Evolutionary conservation across 2,888 invertebrate genomes (phyloP), one percentile per base, ranked within the genome.

Genomic region (Agrochola litura): DNA sequence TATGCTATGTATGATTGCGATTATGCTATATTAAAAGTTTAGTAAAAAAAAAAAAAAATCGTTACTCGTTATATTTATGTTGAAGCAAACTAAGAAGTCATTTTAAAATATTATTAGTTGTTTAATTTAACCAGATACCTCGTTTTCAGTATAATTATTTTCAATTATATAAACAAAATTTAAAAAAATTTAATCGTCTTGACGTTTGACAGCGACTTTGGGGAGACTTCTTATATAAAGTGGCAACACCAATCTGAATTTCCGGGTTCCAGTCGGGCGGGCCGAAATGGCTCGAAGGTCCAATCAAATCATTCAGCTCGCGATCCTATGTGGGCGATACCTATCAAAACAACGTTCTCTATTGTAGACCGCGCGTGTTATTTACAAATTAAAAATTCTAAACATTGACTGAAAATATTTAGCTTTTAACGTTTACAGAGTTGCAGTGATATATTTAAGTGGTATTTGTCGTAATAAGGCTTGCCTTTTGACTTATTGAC

Each of bases 291-390:
- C 87, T 89, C 73, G 89, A 86, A 90, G 90, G 90, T 89, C 91
- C 93, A 92, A 94, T 93, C 91, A 93, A 93, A 93, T 92, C 93
- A 94, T 93, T 94, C 90, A 88, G 92, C 90, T 92, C 89, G 90
- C 89, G 90, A 88, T 90, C 89, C 86, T 90, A 89, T 90, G 95
- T 95, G 93, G 93, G 94, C 88, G 92, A 93, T 89, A 90, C 86
- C 86, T 89, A 91, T 90, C 93, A 94, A 93, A 94, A 94, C 92
- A 93, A 91, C 90, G 87, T 73, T 83, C 85, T 83, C 87, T 76
- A 82, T 84, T 83, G 88, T 87, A 87, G 88, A 88, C 89, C 88
- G 89, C 92, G 93, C 90, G 92, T 89, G 91, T 90, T 92, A 92
- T 93, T 92, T 92, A 92, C 89, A 89, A 86, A 87, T 88, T 75